Conservation (phyloP, 2,888 invertebrate genomes). For the Adela reaumurella region DNA sequence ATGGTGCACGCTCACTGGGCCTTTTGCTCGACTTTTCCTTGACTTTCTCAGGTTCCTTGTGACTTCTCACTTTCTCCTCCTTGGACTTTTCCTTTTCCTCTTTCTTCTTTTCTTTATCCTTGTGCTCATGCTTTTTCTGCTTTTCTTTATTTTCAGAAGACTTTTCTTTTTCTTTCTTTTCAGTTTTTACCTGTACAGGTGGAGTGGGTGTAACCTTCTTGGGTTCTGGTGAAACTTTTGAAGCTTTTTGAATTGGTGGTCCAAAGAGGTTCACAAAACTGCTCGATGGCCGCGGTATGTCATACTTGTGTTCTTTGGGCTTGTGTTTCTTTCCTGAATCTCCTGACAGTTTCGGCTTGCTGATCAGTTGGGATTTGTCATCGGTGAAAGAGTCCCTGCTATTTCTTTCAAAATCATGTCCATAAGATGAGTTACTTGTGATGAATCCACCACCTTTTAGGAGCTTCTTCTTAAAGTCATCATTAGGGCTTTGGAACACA, state of each 20-base stretch:
- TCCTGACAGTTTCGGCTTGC: constrained; percentile 68
- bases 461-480: constrained; percentile 84
- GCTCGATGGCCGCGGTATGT: constrained; percentile 51
- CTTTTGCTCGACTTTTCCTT: constrained; percentile 55
- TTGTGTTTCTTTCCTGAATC: constrained; percentile 59
- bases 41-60: constrained; percentile 54
- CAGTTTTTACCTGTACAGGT: constrained; percentile 30
- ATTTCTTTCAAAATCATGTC: constrained; percentile 53
- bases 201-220: constrained; percentile 47
- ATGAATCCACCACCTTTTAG: constrained; percentile 80
- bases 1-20: constrained; percentile 34
- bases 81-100: constrained; percentile 48
- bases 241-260: constrained; percentile 73
- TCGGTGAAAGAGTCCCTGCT: constrained; percentile 55
- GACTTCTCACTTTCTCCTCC: constrained; percentile 46
- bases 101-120: constrained; percentile 44
- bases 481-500: constrained; percentile 80
- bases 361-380: constrained; percentile 60
- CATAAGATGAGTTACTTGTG: constrained; percentile 39
- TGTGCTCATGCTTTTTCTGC: constrained; percentile 43
- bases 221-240: constrained; percentile 65
- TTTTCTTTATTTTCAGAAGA: constrained; percentile 34
- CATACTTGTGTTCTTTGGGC: constrained; percentile 52
- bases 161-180: constrained; percentile 58
- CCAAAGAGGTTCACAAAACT: constrained; percentile 82